phyloP scores from a whole-genome alignment of 2,888 invertebrate species.

The Ectropis crepuscularia region DNA sequence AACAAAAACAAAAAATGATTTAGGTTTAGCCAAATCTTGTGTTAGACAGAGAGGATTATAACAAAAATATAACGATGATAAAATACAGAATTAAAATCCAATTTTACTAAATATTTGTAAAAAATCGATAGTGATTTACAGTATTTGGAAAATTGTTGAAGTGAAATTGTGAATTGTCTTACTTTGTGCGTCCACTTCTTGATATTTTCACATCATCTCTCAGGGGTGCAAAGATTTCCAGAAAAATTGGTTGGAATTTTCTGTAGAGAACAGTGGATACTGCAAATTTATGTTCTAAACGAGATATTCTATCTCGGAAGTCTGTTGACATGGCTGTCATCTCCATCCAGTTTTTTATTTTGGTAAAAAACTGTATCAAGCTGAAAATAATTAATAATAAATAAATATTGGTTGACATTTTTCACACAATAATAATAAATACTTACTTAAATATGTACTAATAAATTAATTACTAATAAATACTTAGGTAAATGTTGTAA shows the following conservation, averaged over 20 bases:
- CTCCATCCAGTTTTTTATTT: constrained; percentile 97
- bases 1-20: no score
- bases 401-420: neutral
- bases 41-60: no score
- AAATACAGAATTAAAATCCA: no score
- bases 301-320: constrained; percentile 92
- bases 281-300: constrained; percentile 95
- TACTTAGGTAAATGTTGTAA: no score
- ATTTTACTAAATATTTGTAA: no score
- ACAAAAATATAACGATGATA: no score
- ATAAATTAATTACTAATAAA: no score
- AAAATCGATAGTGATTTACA: no score
- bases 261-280: constrained; percentile 97
- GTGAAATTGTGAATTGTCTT: constrained; percentile 45
- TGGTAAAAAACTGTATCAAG: constrained; percentile 96
- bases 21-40: no score
- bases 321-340: constrained; percentile 95
- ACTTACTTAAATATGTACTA: no score
- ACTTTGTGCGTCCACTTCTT: constrained; percentile 81
- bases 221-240: constrained; percentile 91
- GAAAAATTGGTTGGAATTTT: constrained; percentile 95
- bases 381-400: constrained; percentile 73
- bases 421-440: no score
- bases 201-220: constrained; percentile 52
- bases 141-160: neutral